These are phyloP conservation scores for Scortum barcoo DNA, from an alignment of 2,113 vertebrate species.

Conservation along the genomic window DNA sequence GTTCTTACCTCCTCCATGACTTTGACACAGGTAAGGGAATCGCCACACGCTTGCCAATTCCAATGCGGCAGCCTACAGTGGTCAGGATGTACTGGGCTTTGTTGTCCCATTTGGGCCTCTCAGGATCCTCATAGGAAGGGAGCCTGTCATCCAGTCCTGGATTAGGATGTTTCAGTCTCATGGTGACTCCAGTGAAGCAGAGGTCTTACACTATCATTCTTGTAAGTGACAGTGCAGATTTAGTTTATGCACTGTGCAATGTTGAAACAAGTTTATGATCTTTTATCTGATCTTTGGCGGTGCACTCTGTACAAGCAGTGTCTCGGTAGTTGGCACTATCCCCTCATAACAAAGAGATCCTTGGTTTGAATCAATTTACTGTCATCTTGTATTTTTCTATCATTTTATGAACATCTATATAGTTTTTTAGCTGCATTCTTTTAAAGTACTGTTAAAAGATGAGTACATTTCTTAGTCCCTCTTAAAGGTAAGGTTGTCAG, in stretches of 20 bases:
- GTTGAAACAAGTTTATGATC: slow-evolving; percentile 50
- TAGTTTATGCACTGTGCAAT: background rate
- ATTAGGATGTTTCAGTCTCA: slow-evolving; percentile 88
- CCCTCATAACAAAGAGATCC: background rate
- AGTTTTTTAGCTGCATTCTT: no score
- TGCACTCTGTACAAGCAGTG: slow-evolving; percentile 1
- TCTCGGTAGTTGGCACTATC: background rate
- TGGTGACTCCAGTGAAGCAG: slow-evolving; percentile 64
- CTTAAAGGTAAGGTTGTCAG: no score
- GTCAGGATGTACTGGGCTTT: slow-evolving; percentile 94
- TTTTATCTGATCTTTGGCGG: slow-evolving; percentile 46
- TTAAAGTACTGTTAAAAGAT: no score
- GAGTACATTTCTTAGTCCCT: no score
- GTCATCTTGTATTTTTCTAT: no score
- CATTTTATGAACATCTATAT: no score
- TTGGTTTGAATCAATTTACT: background rate
- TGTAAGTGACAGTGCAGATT: slow-evolving; percentile 27
- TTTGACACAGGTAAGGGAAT: slow-evolving; percentile 95
- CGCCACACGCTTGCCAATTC: slow-evolving; percentile 95
- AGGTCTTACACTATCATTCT: background rate
- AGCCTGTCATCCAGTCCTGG: slow-evolving; percentile 88
- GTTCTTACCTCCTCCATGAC: slow-evolving; percentile 92
- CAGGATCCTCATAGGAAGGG: slow-evolving; percentile 84
- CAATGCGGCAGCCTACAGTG: slow-evolving; percentile 92
- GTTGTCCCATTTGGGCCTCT: slow-evolving; percentile 95